Evolutionary conservation across 2,888 invertebrate genomes (phyloP).

Genomic region (Epinotia bilunana): DNA sequence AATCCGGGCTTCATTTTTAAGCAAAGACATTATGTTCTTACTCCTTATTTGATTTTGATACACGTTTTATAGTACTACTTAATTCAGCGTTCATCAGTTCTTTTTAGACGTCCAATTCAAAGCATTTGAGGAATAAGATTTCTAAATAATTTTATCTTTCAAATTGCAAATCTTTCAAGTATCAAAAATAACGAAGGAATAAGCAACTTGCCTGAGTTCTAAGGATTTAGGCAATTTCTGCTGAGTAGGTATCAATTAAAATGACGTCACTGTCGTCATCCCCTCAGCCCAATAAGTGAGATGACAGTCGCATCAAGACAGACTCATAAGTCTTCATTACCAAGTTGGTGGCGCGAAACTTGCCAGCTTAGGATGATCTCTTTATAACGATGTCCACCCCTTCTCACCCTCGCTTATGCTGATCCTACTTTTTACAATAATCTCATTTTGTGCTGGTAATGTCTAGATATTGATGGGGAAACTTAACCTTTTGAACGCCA

Average conservation of each 20-base stretch:
- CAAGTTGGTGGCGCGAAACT: slow-evolving; percentile 67
- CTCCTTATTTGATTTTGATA: too few species aligned
- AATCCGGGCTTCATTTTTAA: too few species aligned
- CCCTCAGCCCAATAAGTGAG: slow-evolving; percentile 59
- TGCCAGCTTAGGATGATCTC: slow-evolving; percentile 66
- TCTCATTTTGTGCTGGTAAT: not conserved
- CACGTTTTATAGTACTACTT: too few species aligned
- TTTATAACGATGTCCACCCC: slow-evolving; percentile 47
- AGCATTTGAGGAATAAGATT: not conserved
- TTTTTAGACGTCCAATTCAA: not conserved
- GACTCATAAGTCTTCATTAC: slow-evolving; percentile 84
- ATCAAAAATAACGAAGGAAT: not conserved
- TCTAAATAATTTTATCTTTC: not conserved
- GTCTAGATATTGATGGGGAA: not conserved
- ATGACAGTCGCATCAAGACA: slow-evolving; percentile 70
- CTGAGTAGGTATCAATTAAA: slow-evolving; percentile 37
- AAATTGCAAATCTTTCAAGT: not conserved
- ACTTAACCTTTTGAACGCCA: not conserved
- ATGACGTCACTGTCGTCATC: slow-evolving; percentile 31
- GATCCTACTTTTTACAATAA: slow-evolving; percentile 20
- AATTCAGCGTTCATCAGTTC: too few species aligned
- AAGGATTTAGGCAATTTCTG: not conserved
- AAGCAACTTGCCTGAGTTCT: not conserved
- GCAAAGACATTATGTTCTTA: too few species aligned
- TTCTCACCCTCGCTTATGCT: slow-evolving; percentile 30